phyloP scores from a whole-genome alignment of 2,113 vertebrate genomes.

The Stomatorhinus ivindoensis region DNA sequence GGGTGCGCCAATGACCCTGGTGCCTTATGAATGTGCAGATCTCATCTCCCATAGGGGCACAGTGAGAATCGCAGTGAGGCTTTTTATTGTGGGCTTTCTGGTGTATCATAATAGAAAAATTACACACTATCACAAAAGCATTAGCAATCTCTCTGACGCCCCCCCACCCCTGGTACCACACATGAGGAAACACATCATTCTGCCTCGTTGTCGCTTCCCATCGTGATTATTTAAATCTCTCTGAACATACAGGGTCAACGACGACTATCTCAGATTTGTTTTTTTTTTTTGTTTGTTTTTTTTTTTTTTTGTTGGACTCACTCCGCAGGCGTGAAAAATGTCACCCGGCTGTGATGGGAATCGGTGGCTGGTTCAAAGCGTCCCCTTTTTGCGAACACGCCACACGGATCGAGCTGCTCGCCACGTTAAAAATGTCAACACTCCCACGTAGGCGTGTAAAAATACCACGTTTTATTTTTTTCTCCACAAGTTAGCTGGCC shows the following conservation, averaged over 20 bases:
- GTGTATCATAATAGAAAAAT: slow-evolving; percentile 30
- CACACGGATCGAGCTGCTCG: background rate
- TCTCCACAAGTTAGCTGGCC: background rate
- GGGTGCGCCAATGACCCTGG: background rate
- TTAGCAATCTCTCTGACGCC: slow-evolving; percentile 22
- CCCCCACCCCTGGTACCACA: background rate
- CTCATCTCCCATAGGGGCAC: slow-evolving; percentile 13
- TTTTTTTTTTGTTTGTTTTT: background rate
- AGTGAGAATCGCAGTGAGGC: slow-evolving; percentile 17
- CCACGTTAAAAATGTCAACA: background rate
- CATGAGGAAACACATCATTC: background rate
- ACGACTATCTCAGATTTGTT: background rate
- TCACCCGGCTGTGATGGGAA: background rate
- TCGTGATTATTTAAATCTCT: slow-evolving; percentile 28
- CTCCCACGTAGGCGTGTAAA: slow-evolving; percentile 2
- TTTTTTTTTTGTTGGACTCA: background rate
- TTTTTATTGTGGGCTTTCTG: slow-evolving; percentile 14
- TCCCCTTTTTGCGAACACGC: background rate
- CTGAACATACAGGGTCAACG: slow-evolving; percentile 2
- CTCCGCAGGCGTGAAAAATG: background rate
- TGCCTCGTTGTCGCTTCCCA: slow-evolving; percentile 11
- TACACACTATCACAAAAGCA: slow-evolving; percentile 30
- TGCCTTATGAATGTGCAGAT: slow-evolving; percentile 28
- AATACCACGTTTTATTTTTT: background rate
- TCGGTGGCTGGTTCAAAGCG: background rate